Conservation (phyloP, 2,888 invertebrate species). For the Koerneria pararmatus region DNA sequence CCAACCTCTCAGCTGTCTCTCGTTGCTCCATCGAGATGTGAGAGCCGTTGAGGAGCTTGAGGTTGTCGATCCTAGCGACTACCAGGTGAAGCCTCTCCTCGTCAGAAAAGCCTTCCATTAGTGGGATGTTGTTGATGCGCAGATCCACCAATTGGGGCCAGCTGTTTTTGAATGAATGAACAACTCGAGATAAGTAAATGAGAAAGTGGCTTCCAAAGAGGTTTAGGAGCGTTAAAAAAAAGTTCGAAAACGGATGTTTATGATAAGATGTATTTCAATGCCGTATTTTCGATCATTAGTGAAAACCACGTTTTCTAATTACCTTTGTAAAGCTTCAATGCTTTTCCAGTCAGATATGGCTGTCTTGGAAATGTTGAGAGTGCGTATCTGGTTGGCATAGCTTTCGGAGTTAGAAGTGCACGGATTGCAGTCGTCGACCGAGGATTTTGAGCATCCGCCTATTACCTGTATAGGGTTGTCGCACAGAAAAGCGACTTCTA, state of each 20-base stretch:
- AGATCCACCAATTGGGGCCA: slow-evolving; percentile 81
- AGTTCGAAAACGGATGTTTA: too few relatives aligned
- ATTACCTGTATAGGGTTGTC: slow-evolving; percentile 53
- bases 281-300: too few relatives aligned
- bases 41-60: slow-evolving; percentile 61
- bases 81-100: slow-evolving; percentile 42
- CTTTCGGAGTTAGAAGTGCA: slow-evolving; percentile 8
- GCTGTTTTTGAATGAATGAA: too few relatives aligned
- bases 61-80: slow-evolving; percentile 39
- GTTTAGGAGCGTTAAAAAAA: too few relatives aligned
- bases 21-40: slow-evolving; percentile 56
- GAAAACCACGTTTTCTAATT: too few relatives aligned
- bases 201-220: too few relatives aligned
- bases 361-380: slow-evolving; percentile 34
- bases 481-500: slow-evolving; percentile 68
- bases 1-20: slow-evolving; percentile 61
- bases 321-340: slow-evolving; percentile 74
- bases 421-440: not conserved
- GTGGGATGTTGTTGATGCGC: slow-evolving; percentile 74
- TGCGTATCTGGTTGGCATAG: not conserved
- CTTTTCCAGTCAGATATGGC: slow-evolving; percentile 60
- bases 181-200: too few relatives aligned
- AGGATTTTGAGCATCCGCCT: not conserved
- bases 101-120: slow-evolving; percentile 60
- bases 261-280: too few relatives aligned